A percentile compares a stretch with the other conserved stretches of the same genome.
Conservation (phyloP, 1,140 invertebrate genomes). For the Solen grandis region DNA sequence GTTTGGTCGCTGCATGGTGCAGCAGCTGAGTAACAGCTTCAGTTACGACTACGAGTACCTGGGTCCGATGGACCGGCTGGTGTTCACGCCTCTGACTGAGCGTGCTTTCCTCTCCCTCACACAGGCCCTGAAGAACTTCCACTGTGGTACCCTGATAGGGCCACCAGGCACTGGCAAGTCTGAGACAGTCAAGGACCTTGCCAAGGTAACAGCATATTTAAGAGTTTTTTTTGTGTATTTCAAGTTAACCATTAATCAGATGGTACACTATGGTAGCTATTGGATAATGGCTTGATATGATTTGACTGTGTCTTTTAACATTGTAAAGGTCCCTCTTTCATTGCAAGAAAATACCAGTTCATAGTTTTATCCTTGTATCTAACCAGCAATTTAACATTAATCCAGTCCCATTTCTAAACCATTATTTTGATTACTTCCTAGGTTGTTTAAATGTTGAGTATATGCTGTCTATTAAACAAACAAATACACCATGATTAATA, state of each 20-base stretch:
- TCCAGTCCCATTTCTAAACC: too few relatives aligned
- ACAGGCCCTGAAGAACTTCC: conserved; percentile 74
- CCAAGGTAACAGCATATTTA: conserved; percentile 71
- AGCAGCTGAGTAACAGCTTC: conserved; percentile 73
- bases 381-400: too few relatives aligned
- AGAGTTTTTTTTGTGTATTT: neutral
- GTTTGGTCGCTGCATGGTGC: conserved; percentile 75
- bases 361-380: too few relatives aligned
- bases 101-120: conserved; percentile 75
- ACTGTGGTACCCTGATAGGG: conserved; percentile 76
- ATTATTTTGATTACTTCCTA: too few relatives aligned
- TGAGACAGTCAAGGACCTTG: conserved; percentile 77
- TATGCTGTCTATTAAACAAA: too few relatives aligned
- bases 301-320: too few relatives aligned
- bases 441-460: too few relatives aligned
- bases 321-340: too few relatives aligned
- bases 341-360: too few relatives aligned
- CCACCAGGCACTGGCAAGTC: conserved; percentile 76
- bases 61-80: conserved; percentile 67
- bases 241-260: neutral
- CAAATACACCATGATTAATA: too few relatives aligned
- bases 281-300: neutral
- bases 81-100: conserved; percentile 77
- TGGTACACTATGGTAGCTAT: neutral
- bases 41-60: conserved; percentile 79